Evolutionary conservation across 2,888 invertebrate genomes (phyloP).

Genomic region (Cetonia aurata): DNA sequence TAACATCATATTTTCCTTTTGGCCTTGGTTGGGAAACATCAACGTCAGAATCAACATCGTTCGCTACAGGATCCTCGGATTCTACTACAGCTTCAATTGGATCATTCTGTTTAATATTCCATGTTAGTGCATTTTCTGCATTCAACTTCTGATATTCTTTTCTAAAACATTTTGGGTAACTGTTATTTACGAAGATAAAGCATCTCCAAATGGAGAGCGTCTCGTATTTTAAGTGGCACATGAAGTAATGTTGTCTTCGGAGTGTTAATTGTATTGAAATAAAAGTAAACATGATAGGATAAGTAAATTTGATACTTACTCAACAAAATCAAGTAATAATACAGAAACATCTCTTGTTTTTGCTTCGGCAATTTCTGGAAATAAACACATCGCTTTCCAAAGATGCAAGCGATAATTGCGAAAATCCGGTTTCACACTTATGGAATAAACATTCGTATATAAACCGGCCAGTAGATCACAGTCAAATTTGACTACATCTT

Average conservation of each 20-base stretch:
- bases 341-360: constrained; percentile 85
- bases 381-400: constrained; percentile 83
- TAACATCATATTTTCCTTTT: constrained; percentile 53
- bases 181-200: not conserved
- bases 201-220: no score
- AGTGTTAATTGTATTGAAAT: no score
- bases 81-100: constrained; percentile 59
- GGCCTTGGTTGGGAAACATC: constrained; percentile 53
- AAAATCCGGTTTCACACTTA: constrained; percentile 76
- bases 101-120: constrained; percentile 68
- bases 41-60: constrained; percentile 55
- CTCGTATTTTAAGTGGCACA: no score
- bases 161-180: constrained; percentile 54
- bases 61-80: constrained; percentile 62
- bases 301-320: constrained; percentile 64
- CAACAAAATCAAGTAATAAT: constrained; percentile 84
- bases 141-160: constrained; percentile 74
- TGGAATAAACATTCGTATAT: constrained; percentile 56
- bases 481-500: constrained; percentile 43
- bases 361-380: constrained; percentile 82
- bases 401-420: constrained; percentile 82
- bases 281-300: not conserved
- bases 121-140: constrained; percentile 70
- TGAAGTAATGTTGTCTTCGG: no score
- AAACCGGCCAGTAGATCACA: constrained; percentile 55